Evolutionary conservation across 2,113 vertebrate genomes (phyloP), one percentile per base, ranked within the genome.

Genomic region (Podilymbus podiceps): DNA sequence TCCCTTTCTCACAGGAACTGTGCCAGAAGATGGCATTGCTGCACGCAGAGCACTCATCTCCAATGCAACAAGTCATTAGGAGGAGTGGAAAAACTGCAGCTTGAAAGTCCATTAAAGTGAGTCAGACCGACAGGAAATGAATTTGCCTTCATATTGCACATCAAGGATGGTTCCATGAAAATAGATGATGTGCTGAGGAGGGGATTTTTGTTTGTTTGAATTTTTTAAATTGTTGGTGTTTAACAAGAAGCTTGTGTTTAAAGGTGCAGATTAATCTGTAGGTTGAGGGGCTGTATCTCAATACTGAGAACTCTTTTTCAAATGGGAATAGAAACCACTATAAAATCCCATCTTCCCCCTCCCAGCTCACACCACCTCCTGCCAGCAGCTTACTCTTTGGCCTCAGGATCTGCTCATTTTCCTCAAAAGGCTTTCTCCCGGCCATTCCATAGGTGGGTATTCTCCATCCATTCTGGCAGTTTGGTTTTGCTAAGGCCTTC

Each of bases 1-100:
- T 95, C 91, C 66, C 71, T 97, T 97, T 96, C 96, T 97, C 96
- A 96, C 88, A 94, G 97, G 96, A 98, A 68, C 94, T 79, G 87
- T 96, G 97, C 97, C 98, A 98, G 98, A 79, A 97, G 98, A 94
- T 96, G 95, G 97, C 95, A 88, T 93, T 97, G 93, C 88, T 97
- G 91, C 66, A 87, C 33, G 2, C 69, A 38, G 89, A 87, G 91
- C 85, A 30, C 95, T 83, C 82, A 97, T 95, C 85, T 93, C 95
- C 86, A 68, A 80, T 97, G 95, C 93, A 92, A 95, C 53, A 79
- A 91, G 97, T 90, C 97, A 59, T 92, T 95, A 91, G 90, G 75
- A 75, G 71, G 58, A 92, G 79, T 96, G 81, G 93, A 94, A 92
- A 96, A 93, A 74, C 88, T 81, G 95, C 85, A 77, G 86, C 86